Evolutionary conservation across 2,113 vertebrate species (phyloP).

Genomic region (Saccopteryx leptura): DNA sequence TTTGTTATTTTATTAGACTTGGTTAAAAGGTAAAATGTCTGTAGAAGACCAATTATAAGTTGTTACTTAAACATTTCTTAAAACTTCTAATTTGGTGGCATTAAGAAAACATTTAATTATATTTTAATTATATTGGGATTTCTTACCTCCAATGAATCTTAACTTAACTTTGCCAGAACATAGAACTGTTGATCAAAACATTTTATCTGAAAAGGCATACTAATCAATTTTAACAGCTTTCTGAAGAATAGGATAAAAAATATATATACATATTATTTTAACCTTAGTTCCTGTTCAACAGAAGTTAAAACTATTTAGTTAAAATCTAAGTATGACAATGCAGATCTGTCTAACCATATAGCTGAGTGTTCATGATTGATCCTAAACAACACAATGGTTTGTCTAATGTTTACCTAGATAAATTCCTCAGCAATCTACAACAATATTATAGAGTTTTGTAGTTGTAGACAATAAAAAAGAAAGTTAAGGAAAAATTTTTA

Average conservation of each 20-base stretch:
- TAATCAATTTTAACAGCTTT: neutral
- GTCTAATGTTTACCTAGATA: neutral
- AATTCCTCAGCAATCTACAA: neutral
- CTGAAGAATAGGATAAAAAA: conserved; percentile 15
- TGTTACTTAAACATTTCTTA: neutral
- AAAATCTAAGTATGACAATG: neutral
- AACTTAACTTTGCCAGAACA: neutral
- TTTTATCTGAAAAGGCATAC: neutral
- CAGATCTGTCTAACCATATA: neutral
- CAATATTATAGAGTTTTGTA: neutral
- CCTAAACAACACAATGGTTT: neutral
- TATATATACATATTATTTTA: neutral
- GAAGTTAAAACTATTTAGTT: neutral
- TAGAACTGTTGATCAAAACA: neutral
- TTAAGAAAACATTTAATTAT: conserved; percentile 6
- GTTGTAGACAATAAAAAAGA: neutral
- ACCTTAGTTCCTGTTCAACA: neutral
- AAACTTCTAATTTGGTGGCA: neutral
- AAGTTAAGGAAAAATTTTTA: neutral
- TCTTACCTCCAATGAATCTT: neutral
- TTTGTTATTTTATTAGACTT: neutral
- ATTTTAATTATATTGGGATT: neutral
- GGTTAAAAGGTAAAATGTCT: conserved; percentile 10
- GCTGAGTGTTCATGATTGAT: neutral
- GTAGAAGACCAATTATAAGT: neutral